A percentile compares a stretch with the other conserved stretches of the same genome.
These are phyloP conservation scores for Mungos mungo DNA, from an alignment of 2,113 vertebrate genomes.

Conservation along the genomic window DNA sequence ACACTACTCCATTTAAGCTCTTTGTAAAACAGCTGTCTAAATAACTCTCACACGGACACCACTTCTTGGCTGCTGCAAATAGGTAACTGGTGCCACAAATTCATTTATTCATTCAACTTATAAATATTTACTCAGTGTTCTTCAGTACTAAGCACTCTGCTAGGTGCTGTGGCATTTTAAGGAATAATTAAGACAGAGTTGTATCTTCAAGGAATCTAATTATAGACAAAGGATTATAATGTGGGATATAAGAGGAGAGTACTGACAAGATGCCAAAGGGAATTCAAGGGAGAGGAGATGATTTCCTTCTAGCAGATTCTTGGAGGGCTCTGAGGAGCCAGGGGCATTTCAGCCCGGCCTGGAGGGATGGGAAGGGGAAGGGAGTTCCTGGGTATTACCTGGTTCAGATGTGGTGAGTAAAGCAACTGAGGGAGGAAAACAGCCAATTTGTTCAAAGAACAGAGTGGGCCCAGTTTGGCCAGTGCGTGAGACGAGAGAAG, in stretches of 20 bases:
- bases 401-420: background rate
- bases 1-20: background rate
- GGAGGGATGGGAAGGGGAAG: background rate
- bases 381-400: background rate
- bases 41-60: background rate
- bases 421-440: background rate
- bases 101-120: background rate
- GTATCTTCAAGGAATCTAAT: background rate
- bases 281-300: background rate
- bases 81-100: background rate
- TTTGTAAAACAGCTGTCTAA: background rate
- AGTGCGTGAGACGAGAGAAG: rapidly evolving
- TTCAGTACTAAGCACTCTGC: background rate
- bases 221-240: background rate
- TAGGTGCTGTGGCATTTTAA: background rate
- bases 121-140: background rate
- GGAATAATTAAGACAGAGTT: conserved; percentile 24
- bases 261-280: background rate
- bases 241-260: background rate
- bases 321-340: background rate
- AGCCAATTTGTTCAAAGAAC: background rate
- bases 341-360: background rate
- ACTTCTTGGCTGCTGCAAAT: background rate
- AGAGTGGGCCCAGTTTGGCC: background rate
- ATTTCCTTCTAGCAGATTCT: background rate